A percentile compares a stretch with the other conserved stretches of the same genome.
phyloP scores from a whole-genome alignment of 2,797 vertebrate species.

The Salarias fasciatus region DNA sequence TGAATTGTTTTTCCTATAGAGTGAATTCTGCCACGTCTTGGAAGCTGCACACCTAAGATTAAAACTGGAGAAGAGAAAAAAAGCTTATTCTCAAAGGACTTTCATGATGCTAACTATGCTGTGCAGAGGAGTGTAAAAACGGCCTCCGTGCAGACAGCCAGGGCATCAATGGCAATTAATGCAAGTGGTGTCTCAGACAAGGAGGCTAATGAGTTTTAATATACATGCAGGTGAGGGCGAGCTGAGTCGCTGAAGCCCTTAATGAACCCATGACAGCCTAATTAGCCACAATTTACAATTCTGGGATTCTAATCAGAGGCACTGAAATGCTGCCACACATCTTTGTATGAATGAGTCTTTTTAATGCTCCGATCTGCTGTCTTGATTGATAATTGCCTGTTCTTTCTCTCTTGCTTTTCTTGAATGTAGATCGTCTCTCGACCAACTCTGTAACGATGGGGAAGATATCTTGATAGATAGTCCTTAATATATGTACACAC shows the following conservation, averaged over 20 bases:
- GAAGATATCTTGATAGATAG: slow-evolving; percentile 84
- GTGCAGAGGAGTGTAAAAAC: slow-evolving; percentile 79
- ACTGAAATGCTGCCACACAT: slow-evolving; percentile 92
- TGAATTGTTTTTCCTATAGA: no score
- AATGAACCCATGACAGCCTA: slow-evolving; percentile 99
- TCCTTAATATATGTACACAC: slow-evolving; percentile 11
- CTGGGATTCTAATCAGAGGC: slow-evolving; percentile 97
- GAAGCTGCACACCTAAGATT: slow-evolving; percentile 21
- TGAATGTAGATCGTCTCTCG: slow-evolving; percentile 81
- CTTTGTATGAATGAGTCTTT: slow-evolving; percentile 95
- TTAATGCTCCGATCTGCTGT: slow-evolving; percentile 95
- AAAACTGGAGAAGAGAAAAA: slow-evolving; percentile 21
- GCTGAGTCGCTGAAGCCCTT: slow-evolving; percentile 97
- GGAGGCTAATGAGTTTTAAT: slow-evolving; percentile 99
- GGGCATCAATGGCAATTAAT: slow-evolving; percentile 95
- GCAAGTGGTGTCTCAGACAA: slow-evolving; percentile 98
- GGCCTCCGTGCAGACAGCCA: slow-evolving; percentile 69
- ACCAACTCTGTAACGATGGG: slow-evolving; percentile 79
- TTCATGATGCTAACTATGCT: slow-evolving; percentile 67
- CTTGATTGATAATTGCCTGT: slow-evolving; percentile 96
- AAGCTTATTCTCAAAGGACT: slow-evolving; percentile 48
- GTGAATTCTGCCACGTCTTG: slow-evolving; percentile 4
- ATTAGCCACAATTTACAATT: slow-evolving; percentile 99
- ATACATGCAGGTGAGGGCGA: slow-evolving; percentile 99
- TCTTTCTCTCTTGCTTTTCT: slow-evolving; percentile 21